Evolutionary conservation across 2,113 vertebrate species (phyloP), one percentile per base, ranked within the genome.

Genomic region (Theristicus caerulescens): DNA sequence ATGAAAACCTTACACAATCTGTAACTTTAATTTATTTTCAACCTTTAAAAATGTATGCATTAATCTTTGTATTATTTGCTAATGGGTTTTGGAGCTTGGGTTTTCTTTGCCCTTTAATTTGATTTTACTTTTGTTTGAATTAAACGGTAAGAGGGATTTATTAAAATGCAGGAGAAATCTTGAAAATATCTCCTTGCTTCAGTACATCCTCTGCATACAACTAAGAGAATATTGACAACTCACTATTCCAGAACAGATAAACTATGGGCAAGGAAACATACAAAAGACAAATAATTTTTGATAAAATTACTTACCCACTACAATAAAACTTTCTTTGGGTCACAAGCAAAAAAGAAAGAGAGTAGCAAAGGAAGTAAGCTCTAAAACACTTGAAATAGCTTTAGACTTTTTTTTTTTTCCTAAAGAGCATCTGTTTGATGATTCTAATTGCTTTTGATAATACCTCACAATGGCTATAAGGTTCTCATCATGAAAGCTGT

Each of bases 331-430:
- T 62, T 57, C 17, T 67, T 78, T 67, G 19, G 9, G 57, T 83
- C 70, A 90, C 20, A 66, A 86, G 44, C 29, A 54, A 88, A 85
- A 85, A 89, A 82, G 38, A 91, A 88, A 96, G 61, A 90, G 52
- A 93, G 13, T 22, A 88, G 86, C 74, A 93, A 97, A 87, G 42
- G 18, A 32, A 82, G 13, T 34, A 51, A 71, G 58, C 54, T 92
- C 83, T 93, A 88, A 92, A 95, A 55, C 47, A 91, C 47, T n/a
- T 81, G n/a, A 93, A 94, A 94, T 25, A 82, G 38, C n/a, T 91
- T 93, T 47, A 94, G 71, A 82, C 16, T 74, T 74, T 12, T 34
- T 31, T 31, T 25, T 78, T 76, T 70, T 55, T 32, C 54, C 26
- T 27, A 36, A 69, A 85, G 58, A 51, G 9, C 1, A 13, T 65